Conservation (phyloP, 2,113 vertebrate genomes). For the Zapornia atra region DNA sequence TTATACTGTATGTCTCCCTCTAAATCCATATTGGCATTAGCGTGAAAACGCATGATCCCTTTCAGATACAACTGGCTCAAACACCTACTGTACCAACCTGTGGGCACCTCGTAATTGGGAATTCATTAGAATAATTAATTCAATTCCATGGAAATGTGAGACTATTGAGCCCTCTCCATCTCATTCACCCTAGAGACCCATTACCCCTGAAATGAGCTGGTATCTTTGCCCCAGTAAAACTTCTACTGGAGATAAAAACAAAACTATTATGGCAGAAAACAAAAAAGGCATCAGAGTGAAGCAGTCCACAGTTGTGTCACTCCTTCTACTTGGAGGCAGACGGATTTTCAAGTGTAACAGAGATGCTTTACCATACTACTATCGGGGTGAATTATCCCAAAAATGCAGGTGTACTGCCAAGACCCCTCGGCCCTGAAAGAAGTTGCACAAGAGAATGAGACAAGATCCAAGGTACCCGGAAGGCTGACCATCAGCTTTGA, state of each 20-base stretch:
- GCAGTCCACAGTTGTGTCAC: not conserved
- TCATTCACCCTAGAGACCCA: not conserved
- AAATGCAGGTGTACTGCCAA: not conserved
- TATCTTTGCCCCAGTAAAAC: not conserved
- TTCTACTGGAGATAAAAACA: not conserved
- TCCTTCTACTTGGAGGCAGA: not conserved
- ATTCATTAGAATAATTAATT: not conserved
- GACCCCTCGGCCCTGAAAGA: not conserved
- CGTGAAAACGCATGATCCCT: not conserved
- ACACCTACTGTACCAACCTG: not conserved
- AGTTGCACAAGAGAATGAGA: not conserved
- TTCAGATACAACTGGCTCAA: not conserved
- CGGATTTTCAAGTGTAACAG: not conserved
- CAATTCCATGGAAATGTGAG: not conserved
- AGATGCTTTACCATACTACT: not conserved
- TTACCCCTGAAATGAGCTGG: not conserved
- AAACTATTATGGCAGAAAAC: not conserved
- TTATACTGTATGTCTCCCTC: not conserved
- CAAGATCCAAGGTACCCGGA: not conserved
- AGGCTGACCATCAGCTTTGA: not conserved
- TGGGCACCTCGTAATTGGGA: not conserved
- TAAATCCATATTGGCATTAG: not conserved
- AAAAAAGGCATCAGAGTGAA: not conserved
- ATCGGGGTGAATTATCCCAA: not conserved
- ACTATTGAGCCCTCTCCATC: not conserved